Evolutionary conservation across 2,888 invertebrate genomes (phyloP).

Genomic region (Orthonevra nobilis): DNA sequence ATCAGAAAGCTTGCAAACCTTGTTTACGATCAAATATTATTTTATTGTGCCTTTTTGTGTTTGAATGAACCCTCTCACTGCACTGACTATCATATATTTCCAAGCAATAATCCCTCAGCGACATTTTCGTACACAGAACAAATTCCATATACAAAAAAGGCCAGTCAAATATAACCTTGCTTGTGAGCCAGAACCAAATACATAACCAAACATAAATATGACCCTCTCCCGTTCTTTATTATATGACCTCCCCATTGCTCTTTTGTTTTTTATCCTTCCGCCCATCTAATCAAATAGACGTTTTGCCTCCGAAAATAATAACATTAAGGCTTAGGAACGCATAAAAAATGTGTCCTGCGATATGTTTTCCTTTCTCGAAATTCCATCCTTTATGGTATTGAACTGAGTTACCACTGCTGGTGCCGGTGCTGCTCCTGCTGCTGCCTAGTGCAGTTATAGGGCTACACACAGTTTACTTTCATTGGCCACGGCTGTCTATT

Average conservation of each 20-base stretch:
- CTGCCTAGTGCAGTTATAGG: constrained; percentile 5
- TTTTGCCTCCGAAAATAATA: constrained; percentile 47
- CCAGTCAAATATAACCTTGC: constrained; percentile 11
- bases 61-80: too few species aligned
- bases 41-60: too few species aligned
- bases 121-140: constrained; percentile 14
- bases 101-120: constrained; percentile 21
- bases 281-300: constrained; percentile 24
- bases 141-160: background rate
- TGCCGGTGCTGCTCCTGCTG: background rate
- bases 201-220: background rate
- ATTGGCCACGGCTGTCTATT: constrained; percentile 17
- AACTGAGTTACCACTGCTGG: constrained; percentile 39
- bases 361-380: constrained; percentile 35
- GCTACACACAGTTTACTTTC: constrained; percentile 12
- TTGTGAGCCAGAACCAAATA: constrained; percentile 1
- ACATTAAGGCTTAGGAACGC: constrained; percentile 60
- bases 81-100: constrained; percentile 5
- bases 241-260: constrained; percentile 10
- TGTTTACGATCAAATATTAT: too few species aligned
- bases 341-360: constrained; percentile 63
- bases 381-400: constrained; percentile 41
- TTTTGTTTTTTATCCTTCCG: constrained; percentile 34
- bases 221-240: constrained; percentile 4
- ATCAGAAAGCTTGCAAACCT: too few species aligned